Evolutionary conservation across 2,888 invertebrate species (phyloP).

Genomic region (Diarsia mendica): DNA sequence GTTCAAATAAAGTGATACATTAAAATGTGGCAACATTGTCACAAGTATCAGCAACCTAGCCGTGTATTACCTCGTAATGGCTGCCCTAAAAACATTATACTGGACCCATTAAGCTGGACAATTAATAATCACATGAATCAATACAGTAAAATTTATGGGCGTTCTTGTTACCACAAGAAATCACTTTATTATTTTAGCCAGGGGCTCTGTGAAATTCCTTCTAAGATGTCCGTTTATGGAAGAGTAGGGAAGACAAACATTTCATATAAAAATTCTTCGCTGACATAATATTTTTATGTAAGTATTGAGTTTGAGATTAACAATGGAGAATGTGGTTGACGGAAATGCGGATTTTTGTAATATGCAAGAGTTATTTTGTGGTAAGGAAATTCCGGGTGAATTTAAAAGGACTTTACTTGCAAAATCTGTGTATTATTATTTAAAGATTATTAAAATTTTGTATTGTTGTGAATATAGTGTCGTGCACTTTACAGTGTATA

Average conservation of each 20-base stretch:
- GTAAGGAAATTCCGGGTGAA: not conserved
- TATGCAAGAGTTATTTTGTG: conserved; percentile 8
- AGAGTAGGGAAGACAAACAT: conserved; percentile 45
- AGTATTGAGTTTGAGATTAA: conserved; percentile 25
- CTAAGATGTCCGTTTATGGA: conserved; percentile 42
- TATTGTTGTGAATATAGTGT: not conserved
- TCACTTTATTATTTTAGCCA: conserved; percentile 64
- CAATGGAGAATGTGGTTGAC: conserved; percentile 8
- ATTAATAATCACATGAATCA: conserved; percentile 73
- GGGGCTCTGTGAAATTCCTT: conserved; percentile 51
- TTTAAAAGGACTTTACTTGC: not conserved
- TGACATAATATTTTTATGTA: conserved; percentile 35
- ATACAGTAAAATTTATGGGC: conserved; percentile 68
- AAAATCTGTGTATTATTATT: not conserved
- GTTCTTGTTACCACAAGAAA: conserved; percentile 69
- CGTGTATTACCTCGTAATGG: conserved; percentile 23
- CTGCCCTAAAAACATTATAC: conserved; percentile 42
- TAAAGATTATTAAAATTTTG: not conserved
- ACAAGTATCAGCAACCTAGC: conserved; percentile 20
- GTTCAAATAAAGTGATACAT: conserved; percentile 25
- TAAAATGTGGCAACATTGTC: conserved; percentile 51
- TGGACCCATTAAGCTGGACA: conserved; percentile 47
- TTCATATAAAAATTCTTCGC: conserved; percentile 65
- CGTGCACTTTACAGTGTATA: not conserved
- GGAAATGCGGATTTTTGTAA: conserved; percentile 3